A percentile compares a stretch with the other conserved stretches of the same genome.
These are phyloP conservation scores for Phaetusa simplex DNA, from an alignment of 2,113 vertebrate species.

Conservation along the genomic window DNA sequence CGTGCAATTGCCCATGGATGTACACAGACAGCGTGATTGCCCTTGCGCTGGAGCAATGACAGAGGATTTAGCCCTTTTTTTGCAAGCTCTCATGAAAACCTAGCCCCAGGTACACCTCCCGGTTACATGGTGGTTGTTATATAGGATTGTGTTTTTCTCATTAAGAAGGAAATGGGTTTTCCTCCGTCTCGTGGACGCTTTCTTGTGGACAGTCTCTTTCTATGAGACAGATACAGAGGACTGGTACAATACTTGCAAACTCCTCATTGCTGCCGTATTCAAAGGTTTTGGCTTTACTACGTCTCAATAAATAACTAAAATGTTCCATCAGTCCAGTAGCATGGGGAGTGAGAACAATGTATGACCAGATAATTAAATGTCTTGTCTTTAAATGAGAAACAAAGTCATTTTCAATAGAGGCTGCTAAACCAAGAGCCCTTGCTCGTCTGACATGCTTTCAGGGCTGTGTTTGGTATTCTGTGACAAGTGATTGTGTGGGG, in stretches of 20 bases:
- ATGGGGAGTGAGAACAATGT: slow-evolving; percentile 23
- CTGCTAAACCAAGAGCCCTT: background rate
- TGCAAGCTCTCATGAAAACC: background rate
- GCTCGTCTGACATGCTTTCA: background rate
- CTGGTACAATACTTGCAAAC: background rate
- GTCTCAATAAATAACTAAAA: background rate
- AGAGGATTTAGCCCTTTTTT: background rate
- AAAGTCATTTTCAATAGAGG: background rate
- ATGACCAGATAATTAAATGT: slow-evolving; percentile 2
- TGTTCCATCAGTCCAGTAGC: background rate
- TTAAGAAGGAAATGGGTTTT: background rate
- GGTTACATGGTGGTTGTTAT: background rate
- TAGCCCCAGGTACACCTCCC: background rate
- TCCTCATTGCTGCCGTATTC: background rate
- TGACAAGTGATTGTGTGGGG: background rate
- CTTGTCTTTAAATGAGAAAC: background rate
- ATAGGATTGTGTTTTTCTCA: background rate
- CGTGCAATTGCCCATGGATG: background rate
- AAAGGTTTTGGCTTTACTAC: background rate
- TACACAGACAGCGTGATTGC: background rate
- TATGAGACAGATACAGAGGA: background rate
- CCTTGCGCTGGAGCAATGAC: background rate
- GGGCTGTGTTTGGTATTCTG: background rate
- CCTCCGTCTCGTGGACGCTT: background rate
- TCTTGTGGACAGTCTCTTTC: background rate